Evolutionary conservation across 2,113 vertebrate species (phyloP).

Genomic region (Anhinga rufa): DNA sequence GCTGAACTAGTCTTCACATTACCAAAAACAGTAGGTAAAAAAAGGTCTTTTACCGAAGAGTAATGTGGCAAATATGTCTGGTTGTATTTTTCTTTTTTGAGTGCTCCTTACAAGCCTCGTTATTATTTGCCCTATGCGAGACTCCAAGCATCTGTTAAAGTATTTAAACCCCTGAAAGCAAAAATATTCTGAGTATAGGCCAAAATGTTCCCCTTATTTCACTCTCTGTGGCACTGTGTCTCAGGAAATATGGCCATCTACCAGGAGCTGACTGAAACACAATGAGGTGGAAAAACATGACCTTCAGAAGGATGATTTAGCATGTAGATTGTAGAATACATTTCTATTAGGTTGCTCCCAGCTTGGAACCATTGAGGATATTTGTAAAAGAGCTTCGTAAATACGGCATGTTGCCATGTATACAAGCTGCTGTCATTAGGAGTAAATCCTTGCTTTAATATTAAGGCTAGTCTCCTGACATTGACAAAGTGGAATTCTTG

Average conservation of each 20-base stretch:
- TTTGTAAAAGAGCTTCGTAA: background rate
- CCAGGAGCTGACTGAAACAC: conserved; percentile 37
- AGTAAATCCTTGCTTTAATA: background rate
- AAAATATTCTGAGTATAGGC: background rate
- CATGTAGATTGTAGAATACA: conserved; percentile 18
- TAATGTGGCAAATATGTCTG: background rate
- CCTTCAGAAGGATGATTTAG: conserved; percentile 52
- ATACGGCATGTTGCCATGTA: background rate
- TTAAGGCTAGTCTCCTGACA: background rate
- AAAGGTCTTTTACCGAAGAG: background rate
- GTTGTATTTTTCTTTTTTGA: background rate
- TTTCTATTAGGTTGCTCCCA: conserved; percentile 12
- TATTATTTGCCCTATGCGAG: background rate
- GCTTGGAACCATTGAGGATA: background rate
- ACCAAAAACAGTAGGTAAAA: background rate
- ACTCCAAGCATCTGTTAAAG: background rate
- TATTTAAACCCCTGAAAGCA: conserved; percentile 17
- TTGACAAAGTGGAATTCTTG: background rate
- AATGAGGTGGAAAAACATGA: conserved; percentile 59
- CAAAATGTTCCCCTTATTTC: background rate
- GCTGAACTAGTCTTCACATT: background rate
- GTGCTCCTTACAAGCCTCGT: background rate
- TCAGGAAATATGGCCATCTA: conserved; percentile 40
- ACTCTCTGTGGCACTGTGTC: background rate
- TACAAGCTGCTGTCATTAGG: background rate